Evolutionary conservation across 2,888 invertebrate species (phyloP), one percentile per base, ranked within the genome.

Genomic region (Rhagium mordax): DNA sequence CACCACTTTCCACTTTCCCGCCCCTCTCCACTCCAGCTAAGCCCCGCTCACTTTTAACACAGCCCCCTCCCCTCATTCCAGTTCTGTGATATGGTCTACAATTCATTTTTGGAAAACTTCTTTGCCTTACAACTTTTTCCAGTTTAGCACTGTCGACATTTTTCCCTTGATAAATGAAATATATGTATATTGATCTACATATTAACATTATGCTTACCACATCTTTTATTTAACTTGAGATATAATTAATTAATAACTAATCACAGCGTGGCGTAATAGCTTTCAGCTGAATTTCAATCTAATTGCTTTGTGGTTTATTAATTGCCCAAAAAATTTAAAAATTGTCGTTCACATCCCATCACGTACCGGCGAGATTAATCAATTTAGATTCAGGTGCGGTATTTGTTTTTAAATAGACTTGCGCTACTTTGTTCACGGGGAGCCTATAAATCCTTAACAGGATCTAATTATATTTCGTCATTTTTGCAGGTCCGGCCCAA

Each of bases 301-400:
- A n/a, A 41, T 41, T 15, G 55, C 15, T 15, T 27, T 1, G 55
- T 27, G 27, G 5, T 57, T 57, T 57, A 27, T 27, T 57, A 57
- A 24, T 33, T 33, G 24, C 15, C 3, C 2, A 24, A 29, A 29
- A 8, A 6, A 10, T 16, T 59, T 59, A 7, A 18, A 33, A 16
- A 59, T 18, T 33, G 33, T 29, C 33, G 13, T 33, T 29, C 24
- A 29, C 55, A 18, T 59, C 59, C 15, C 33, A 20, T 33, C 59
- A 59, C 59, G 59, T 59, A 59, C n/a, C 33, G 33, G 59, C 15
- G 3, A 59, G 33, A 59, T 59, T 57, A 59, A 33, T 33, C 29
- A 33, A 59, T 59, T 59, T 59, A 13, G 20, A 59, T 59, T 59
- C 59, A 59, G 59, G 59, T 59, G 59, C 33, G 59, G 59, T 59